Evolutionary conservation across 2,888 invertebrate genomes (phyloP), one percentile per base, ranked within the genome.

Genomic region (Nudaria mundana): DNA sequence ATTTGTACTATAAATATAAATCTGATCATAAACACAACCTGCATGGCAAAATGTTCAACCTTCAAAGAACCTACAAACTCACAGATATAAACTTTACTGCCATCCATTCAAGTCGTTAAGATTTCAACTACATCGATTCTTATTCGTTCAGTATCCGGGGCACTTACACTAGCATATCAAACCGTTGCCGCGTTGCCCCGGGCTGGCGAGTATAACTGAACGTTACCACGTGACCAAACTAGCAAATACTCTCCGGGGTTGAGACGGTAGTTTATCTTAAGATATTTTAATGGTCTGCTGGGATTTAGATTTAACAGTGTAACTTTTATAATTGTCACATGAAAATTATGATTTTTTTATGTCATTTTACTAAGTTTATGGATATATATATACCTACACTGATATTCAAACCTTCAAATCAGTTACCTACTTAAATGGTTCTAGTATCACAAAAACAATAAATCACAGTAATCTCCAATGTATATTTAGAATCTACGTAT

Each of bases 131-230:
- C 44, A 38, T 37, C 33, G 7, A 34, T 42, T 42, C 18, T 42
- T 42, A 37, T 42, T 36, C 42, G 31, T 12, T 33, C 29, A 37
- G 56, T 66, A 52, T 63, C 44, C 55, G 48, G 18, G 39, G 30
- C 32, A 44, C 57, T 51, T 59, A 47, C 40, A 37, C 48, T 33
- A 51, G 49, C 64, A 61, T 69, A 67, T 66, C 67, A 65, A 60
- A 69, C 68, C 65, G 55, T 60, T 54, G 56, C 56, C 57, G 67
- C 65, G 55, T 60, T 54, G 56, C 56, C 57, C 42, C 57, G 43
- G 63, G 58, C 61, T 50, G 59, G 57, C 65, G 63, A 52, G 68
- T 70, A 71, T 77, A 76, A 79, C 77, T 75, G 78, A 81, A 68
- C 66, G 72, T 29, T 32, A 44, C 61, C 67, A 73, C 81, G 79